phyloP scores from a whole-genome alignment of 2,888 invertebrate genomes.

The Pachliopta kotzebuea region DNA sequence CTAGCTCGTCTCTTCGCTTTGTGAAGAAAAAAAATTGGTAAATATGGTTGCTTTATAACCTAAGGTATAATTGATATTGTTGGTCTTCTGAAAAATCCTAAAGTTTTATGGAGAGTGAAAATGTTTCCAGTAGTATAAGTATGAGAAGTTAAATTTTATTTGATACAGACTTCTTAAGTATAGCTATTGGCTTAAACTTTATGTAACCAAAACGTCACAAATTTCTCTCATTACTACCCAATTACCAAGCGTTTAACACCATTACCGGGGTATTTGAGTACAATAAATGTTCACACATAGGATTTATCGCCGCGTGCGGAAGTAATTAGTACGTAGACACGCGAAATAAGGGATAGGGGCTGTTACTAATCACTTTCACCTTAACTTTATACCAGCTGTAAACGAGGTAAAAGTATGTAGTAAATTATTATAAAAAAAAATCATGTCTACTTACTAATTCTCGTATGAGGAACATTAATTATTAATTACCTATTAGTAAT shows the following conservation, averaged over 20 bases:
- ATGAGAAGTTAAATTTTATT: background rate
- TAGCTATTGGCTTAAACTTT: slow-evolving; percentile 1
- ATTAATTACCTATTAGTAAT: too few species aligned
- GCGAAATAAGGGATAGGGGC: slow-evolving; percentile 46
- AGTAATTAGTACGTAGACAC: slow-evolving; percentile 46
- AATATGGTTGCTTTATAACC: too few species aligned
- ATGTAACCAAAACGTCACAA: slow-evolving; percentile 13
- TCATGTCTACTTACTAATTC: too few species aligned
- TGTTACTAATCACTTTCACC: slow-evolving; percentile 50
- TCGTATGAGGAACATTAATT: too few species aligned
- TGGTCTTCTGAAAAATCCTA: background rate
- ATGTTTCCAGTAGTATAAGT: background rate
- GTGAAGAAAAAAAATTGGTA: too few species aligned
- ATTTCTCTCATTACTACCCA: slow-evolving; percentile 12
- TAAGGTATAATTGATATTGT: too few species aligned
- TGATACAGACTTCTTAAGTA: background rate
- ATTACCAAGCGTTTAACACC: slow-evolving; percentile 13
- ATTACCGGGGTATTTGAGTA: slow-evolving; percentile 47
- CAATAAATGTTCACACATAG: slow-evolving; percentile 59
- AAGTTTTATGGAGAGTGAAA: background rate
- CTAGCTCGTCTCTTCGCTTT: too few species aligned
- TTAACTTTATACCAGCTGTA: too few species aligned
- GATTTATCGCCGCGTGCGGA: slow-evolving; percentile 50
- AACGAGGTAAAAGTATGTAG: background rate
- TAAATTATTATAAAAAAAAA: too few species aligned